Evolutionary conservation across 2,113 vertebrate genomes (phyloP).

Genomic region (Calidris pugnax): DNA sequence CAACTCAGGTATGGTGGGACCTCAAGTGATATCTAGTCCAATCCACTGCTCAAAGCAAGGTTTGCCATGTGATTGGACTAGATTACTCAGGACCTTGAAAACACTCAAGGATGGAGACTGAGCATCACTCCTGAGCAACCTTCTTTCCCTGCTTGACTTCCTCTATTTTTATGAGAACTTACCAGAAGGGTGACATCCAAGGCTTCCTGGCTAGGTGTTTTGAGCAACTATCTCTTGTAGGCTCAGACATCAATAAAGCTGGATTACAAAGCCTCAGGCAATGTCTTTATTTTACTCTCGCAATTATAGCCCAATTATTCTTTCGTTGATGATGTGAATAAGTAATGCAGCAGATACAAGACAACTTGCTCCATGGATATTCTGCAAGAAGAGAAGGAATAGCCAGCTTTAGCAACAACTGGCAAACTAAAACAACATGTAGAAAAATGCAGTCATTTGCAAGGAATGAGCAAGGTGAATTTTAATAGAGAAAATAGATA

Average conservation of each 20-base stretch:
- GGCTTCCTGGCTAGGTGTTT: background rate
- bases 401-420: background rate
- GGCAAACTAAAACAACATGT: background rate
- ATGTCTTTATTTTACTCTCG: background rate
- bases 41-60: background rate
- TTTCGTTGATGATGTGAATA: background rate
- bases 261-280: background rate
- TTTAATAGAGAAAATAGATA: background rate
- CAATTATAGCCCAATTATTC: background rate
- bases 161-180: background rate
- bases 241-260: background rate
- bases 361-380: background rate
- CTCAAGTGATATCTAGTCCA: background rate
- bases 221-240: background rate
- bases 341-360: background rate
- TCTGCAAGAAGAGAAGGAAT: background rate
- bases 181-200: background rate
- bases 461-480: background rate
- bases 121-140: background rate
- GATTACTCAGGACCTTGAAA: background rate
- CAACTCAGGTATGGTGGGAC: background rate
- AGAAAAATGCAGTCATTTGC: background rate
- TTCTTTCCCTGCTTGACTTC: background rate
- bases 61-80: background rate
- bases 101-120: background rate